Base-by-base conservation (phyloP, 1,140 invertebrate species). In the Lordiphosa stackelbergi region DNA sequence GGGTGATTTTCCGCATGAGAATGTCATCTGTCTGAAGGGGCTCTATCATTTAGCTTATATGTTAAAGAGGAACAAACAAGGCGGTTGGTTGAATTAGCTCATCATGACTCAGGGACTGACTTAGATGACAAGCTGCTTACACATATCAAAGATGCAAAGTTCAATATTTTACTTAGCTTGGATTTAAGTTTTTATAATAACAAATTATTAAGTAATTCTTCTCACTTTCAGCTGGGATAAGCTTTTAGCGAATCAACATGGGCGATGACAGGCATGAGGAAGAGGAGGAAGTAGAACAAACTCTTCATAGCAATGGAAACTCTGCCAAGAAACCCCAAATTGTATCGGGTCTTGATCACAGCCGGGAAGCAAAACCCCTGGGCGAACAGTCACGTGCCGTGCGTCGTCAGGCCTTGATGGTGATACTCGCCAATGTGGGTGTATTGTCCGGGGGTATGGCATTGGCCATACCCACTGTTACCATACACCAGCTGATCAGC, bases 341-440 rank as follows among this genome's bases (percentile, higher is more conserved):
- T 10, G 49, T 85, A 6, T 24, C 65, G 8, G 75, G 68, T 0
- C 45, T 85, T 8, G 60, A 86, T 60, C 37, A 47, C 5, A 64
- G 64, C 0, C 13, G 19, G 11, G 48, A 73, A 28, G 45, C 36
- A 4, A 72, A 45, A 10, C 85, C 81, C 11, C 48, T 85, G n/a
- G 85, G 85, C 0, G 85, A 86, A 38, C 85, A 86, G 37, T 42
- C 49, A 0, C 46, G 63, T 5, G 85, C 85, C 2, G 69, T 87
- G 19, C 54, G 64, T 1, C 73, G 85, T 1, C 85, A 87, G 51
- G 71, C 66, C 0, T 42, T 68, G 5, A 86, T 85, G 60, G 81
- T 85, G 9, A 59, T 86, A 48, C 38, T 87, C 28, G 84, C 78
- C 36, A 88, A 88, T 46, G 41, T 87, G 7, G 83, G 84, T 0